Evolutionary conservation across 2,113 vertebrate genomes (phyloP).

Genomic region (Corythaixoides concolor): DNA sequence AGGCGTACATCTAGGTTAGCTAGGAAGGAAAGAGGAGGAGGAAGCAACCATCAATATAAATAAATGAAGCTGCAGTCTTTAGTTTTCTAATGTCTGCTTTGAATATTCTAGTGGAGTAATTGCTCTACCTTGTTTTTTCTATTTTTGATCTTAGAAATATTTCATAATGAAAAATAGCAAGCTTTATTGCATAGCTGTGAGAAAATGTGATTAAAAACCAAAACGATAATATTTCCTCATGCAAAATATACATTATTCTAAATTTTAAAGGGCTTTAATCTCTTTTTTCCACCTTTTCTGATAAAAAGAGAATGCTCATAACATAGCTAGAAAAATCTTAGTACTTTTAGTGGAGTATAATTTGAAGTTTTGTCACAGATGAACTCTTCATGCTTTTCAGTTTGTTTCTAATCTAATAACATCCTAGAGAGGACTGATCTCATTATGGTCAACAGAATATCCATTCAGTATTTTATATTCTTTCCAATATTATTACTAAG

Average conservation of each 20-base stretch:
- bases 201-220: neutral
- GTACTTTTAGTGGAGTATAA: neutral
- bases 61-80: neutral
- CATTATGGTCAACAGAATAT: neutral
- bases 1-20: fast-evolving
- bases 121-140: neutral
- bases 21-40: neutral
- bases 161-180: neutral
- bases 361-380: neutral
- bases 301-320: neutral
- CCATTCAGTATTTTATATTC: neutral
- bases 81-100: neutral
- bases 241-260: neutral
- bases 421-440: neutral
- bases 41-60: neutral
- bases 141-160: neutral
- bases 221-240: neutral
- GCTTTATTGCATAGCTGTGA: neutral
- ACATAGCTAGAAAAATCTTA: neutral
- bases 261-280: neutral
- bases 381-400: neutral
- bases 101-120: neutral
- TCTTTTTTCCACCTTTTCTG: neutral
- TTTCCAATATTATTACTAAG: neutral
- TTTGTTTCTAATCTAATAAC: neutral